These are phyloP conservation scores for Lagopus muta DNA, from an alignment of 2,113 vertebrate genomes.

Conservation along the genomic window DNA sequence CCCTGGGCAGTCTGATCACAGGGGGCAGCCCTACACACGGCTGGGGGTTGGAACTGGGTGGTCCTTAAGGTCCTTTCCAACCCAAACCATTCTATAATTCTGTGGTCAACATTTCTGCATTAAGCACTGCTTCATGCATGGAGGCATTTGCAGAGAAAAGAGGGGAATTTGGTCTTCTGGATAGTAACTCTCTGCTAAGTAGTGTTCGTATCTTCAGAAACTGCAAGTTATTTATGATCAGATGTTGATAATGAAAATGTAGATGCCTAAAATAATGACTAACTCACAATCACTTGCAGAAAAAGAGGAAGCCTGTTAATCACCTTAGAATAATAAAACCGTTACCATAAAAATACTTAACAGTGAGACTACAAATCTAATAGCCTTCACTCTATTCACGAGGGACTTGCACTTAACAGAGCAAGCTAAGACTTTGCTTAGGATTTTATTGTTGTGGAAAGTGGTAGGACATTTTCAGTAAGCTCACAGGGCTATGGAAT, in stretches of 20 bases:
- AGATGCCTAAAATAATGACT: background rate
- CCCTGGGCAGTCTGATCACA: background rate
- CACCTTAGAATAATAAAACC: slow-evolving; percentile 31
- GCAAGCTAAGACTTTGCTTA: background rate
- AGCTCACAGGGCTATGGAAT: background rate
- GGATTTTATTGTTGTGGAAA: slow-evolving; percentile 27
- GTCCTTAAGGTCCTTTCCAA: background rate
- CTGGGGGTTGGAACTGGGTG: background rate
- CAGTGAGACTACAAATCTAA: slow-evolving; percentile 10
- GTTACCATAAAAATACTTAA: slow-evolving; percentile 38
- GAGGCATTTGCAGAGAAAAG: background rate
- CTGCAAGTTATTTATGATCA: background rate
- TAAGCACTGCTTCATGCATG: background rate
- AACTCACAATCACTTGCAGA: background rate
- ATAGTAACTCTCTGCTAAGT: background rate
- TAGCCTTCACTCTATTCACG: background rate
- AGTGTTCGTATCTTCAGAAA: slow-evolving; percentile 9
- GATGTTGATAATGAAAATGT: slow-evolving; percentile 10
- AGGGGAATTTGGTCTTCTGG: background rate
- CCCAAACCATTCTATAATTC: background rate
- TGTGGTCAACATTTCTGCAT: background rate
- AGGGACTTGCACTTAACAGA: slow-evolving; percentile 24
- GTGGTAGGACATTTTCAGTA: background rate
- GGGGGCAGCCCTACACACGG: background rate
- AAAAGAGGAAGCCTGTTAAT: slow-evolving; percentile 36